Evolutionary conservation across 2,888 invertebrate genomes (phyloP).

Genomic region (Conomelus anceps): DNA sequence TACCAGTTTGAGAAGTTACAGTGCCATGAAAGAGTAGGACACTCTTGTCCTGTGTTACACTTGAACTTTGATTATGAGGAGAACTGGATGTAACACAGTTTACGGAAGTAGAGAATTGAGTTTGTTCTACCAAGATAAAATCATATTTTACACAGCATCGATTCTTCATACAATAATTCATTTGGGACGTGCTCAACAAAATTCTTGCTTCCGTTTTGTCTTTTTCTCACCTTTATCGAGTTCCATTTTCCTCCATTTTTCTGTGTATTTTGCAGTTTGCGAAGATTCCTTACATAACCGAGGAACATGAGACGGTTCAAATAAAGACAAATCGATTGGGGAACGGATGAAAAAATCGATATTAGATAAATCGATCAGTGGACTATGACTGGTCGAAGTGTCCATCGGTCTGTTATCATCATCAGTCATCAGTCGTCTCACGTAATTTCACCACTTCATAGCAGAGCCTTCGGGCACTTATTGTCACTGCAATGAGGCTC

Average conservation of each 20-base stretch:
- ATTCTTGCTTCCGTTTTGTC: neutral
- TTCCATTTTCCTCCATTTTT: neutral
- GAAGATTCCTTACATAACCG: neutral
- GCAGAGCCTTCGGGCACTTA: neutral
- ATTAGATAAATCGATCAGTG: neutral
- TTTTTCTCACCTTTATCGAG: neutral
- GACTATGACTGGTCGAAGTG: neutral
- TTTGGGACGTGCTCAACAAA: neutral
- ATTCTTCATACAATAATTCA: neutral
- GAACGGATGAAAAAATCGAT: neutral
- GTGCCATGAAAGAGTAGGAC: too few species aligned
- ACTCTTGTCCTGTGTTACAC: neutral
- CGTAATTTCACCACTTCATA: neutral
- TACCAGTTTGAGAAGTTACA: too few species aligned
- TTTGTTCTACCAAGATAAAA: neutral
- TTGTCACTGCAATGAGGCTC: neutral
- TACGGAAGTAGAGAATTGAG: neutral
- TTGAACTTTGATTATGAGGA: neutral
- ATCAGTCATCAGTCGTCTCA: neutral
- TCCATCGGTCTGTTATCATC: too few species aligned
- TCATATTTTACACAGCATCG: neutral
- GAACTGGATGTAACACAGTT: neutral
- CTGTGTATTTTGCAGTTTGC: neutral
- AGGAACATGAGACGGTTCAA: neutral
- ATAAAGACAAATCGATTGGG: neutral